Base-by-base conservation (phyloP, 2,113 vertebrate species). In the Alces alces region DNA sequence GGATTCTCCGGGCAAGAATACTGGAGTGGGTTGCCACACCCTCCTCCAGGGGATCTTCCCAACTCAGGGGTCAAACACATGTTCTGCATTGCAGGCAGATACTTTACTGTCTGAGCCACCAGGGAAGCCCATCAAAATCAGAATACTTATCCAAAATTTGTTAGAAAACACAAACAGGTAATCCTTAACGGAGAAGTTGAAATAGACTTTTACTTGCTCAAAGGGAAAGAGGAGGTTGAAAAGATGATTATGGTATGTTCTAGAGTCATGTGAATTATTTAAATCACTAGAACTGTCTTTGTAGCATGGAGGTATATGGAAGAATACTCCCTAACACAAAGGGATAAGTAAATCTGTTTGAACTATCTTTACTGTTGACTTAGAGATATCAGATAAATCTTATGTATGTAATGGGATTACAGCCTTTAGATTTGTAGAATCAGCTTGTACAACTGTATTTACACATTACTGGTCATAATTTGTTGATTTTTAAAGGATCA, bases 341-440 rank as follows among this genome's bases (percentile, higher is more conserved):
- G 33, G 50, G 13, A 21, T 79, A 83, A 87, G 66, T 36, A 50
- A 17, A 89, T 70, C 9, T 64, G 5, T 92, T 87, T 78, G 79
- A 93, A 90, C 66, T 95, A 2, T 96, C 58, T 64, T 88, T 83
- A 55, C 80, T 95, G 58, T 94, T 98, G 85, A 97, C 50, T 78
- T 82, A 91, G 54, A 82, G 25, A 54, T 93, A 95, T 30, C 43
- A 85, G 89, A 70, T 85, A 76, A 89, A 58, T 93, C 84, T 87
- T 90, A 50, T 58, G 76, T 96, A 23, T 96, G 60, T 55, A 61
- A 76, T 70, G 43, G 47, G 50, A 86, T 94, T 86, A 80, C 2
- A 70, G 66, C 55, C 45, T 93, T 93, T 79, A 92, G 64, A 96
- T 12, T 80, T 91, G 11, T 43, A 93, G 61, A 87, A 60, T 95